These are phyloP conservation scores for Sciurus vulgaris DNA, from an alignment of 2,797 vertebrate genomes.

Conservation along the genomic window DNA sequence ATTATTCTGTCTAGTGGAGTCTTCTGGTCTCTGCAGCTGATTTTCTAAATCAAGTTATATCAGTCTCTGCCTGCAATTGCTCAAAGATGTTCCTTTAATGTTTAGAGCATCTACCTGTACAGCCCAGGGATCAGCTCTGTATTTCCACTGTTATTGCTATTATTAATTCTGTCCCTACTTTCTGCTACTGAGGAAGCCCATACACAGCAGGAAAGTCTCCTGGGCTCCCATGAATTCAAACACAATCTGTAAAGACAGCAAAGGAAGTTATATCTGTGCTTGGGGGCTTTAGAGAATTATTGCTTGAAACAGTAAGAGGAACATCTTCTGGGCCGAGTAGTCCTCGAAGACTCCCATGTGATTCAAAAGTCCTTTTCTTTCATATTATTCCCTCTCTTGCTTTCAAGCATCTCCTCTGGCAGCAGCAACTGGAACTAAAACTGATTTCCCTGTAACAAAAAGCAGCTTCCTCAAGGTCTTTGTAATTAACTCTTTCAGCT, in stretches of 20 bases:
- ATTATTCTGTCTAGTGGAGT: background rate
- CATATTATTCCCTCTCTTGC: slow-evolving; percentile 60
- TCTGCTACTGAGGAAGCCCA: slow-evolving; percentile 8
- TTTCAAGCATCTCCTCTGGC: slow-evolving; percentile 66
- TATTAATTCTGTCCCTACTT: background rate
- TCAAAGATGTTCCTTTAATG: background rate
- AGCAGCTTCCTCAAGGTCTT: slow-evolving; percentile 61
- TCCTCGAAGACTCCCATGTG: slow-evolving; percentile 58
- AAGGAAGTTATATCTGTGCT: slow-evolving; percentile 52
- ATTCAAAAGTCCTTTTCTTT: slow-evolving; percentile 68
- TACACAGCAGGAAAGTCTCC: background rate
- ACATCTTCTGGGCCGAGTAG: slow-evolving; percentile 53
- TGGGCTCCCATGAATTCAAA: background rate
- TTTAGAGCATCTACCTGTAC: background rate
- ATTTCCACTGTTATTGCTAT: background rate
- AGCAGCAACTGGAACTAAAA: slow-evolving; percentile 58
- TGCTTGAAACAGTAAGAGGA: slow-evolving; percentile 56
- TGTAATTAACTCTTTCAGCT: slow-evolving; percentile 60
- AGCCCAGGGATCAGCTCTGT: background rate
- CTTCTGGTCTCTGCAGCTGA: background rate
- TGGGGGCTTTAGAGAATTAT: slow-evolving; percentile 25
- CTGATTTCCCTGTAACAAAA: slow-evolving; percentile 50
- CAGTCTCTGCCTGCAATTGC: background rate
- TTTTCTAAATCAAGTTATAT: background rate
- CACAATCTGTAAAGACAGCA: slow-evolving; percentile 45